Evolutionary conservation across 2,113 vertebrate genomes (phyloP).

Genomic region (Dryoscopus gambensis): DNA sequence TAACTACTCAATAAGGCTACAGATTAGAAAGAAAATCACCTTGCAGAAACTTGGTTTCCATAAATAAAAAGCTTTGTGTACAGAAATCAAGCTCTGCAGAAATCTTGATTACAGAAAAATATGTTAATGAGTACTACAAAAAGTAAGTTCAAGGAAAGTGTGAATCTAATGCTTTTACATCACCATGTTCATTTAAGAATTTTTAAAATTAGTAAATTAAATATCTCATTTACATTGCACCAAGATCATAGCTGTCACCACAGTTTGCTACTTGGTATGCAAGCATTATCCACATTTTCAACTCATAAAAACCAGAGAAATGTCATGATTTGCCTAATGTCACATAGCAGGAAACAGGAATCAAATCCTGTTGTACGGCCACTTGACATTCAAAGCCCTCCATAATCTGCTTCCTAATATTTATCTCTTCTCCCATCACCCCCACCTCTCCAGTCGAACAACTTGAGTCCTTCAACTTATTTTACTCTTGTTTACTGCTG

Average conservation of each 20-base stretch:
- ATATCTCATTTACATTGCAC: neutral
- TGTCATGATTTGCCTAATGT: conserved; percentile 47
- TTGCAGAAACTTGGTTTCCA: neutral
- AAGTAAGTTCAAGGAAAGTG: neutral
- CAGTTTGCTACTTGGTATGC: neutral
- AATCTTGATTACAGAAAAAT: conserved; percentile 7
- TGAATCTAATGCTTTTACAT: neutral
- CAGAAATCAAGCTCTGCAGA: neutral
- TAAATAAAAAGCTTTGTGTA: conserved; percentile 8
- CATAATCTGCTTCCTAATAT: conserved; percentile 2
- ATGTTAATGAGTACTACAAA: neutral
- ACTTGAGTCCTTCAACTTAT: neutral
- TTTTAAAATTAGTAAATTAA: conserved; percentile 7
- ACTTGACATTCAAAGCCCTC: conserved; percentile 60
- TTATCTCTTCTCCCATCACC: neutral
- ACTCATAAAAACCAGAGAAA: neutral
- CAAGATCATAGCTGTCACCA: neutral
- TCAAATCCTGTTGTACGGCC: conserved; percentile 28
- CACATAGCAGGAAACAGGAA: conserved; percentile 42
- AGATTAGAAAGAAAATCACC: neutral
- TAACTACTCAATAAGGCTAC: neutral
- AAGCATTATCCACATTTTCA: neutral
- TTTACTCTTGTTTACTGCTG: neutral
- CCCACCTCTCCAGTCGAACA: neutral
- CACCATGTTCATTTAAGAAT: neutral